These are phyloP conservation scores for Labeo calbasu DNA, from an alignment of 2,797 vertebrate species.

Conservation along the genomic window DNA sequence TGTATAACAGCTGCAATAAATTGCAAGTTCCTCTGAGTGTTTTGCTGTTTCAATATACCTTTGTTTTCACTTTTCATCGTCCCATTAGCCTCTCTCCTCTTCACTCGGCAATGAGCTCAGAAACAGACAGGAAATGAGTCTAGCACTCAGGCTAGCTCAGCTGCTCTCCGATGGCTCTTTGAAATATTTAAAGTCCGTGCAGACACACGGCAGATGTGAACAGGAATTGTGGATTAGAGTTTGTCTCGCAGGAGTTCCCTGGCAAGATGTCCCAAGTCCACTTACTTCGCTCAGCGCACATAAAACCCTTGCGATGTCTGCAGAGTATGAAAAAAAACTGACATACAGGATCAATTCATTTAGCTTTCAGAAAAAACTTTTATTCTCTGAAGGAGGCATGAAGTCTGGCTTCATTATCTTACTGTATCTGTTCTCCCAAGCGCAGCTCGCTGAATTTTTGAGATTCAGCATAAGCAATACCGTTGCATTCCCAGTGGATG, in stretches of 20 bases:
- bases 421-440: neutral
- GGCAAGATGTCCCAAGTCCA: conserved; percentile 36
- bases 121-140: conserved; percentile 33
- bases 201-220: conserved; percentile 61
- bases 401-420: neutral
- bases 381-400: neutral
- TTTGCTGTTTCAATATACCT: neutral
- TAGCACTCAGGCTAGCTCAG: neutral
- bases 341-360: conserved; percentile 19
- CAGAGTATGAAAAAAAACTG: neutral
- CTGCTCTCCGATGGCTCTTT: conserved; percentile 66
- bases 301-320: neutral
- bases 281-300: conserved; percentile 14
- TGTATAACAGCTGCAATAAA: neutral
- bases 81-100: conserved; percentile 32
- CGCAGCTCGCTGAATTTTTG: neutral
- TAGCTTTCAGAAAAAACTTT: conserved; percentile 17
- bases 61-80: conserved; percentile 24
- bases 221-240: conserved; percentile 63
- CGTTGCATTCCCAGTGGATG: neutral
- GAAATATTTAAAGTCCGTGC: conserved; percentile 80
- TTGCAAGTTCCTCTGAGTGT: neutral
- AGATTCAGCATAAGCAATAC: neutral
- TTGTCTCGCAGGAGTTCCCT: conserved; percentile 26
- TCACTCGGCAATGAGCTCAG: conserved; percentile 3